phyloP scores from a whole-genome alignment of 2,888 invertebrate species.

The Agonopterix heracliana region DNA sequence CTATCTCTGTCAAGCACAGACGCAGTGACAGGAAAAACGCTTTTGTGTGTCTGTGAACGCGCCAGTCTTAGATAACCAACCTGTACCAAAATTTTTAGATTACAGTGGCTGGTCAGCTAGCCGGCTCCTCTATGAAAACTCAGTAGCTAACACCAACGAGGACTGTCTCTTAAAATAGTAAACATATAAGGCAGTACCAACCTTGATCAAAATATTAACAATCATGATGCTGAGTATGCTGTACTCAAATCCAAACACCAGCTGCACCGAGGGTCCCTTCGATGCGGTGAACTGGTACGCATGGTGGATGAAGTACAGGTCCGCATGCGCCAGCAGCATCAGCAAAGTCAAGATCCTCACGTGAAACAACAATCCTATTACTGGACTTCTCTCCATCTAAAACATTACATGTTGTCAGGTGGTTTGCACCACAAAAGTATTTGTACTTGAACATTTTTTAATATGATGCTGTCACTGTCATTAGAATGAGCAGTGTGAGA shows the following conservation, averaged over 20 bases:
- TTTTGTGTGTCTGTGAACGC: no score
- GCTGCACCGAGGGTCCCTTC: slow-evolving; percentile 97
- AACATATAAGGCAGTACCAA: slow-evolving; percentile 53
- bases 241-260: slow-evolving; percentile 99
- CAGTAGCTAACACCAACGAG: no score
- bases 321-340: slow-evolving; percentile 86
- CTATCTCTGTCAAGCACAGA: no score
- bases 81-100: no score
- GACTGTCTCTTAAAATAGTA: background rate
- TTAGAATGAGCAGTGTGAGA: no score
- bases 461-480: no score
- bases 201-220: slow-evolving; percentile 94
- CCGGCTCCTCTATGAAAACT: no score
- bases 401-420: background rate
- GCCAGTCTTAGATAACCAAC: no score
- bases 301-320: slow-evolving; percentile 92
- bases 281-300: slow-evolving; percentile 94
- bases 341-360: slow-evolving; percentile 91
- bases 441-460: no score
- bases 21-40: no score
- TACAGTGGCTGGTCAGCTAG: no score
- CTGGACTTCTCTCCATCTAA: slow-evolving; percentile 99
- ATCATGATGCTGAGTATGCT: slow-evolving; percentile 96
- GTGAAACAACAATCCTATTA: slow-evolving; percentile 97
- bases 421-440: no score